Evolutionary conservation across 2,797 vertebrate genomes (phyloP), one percentile per base, ranked within the genome.

Genomic region (Platalea minor): DNA sequence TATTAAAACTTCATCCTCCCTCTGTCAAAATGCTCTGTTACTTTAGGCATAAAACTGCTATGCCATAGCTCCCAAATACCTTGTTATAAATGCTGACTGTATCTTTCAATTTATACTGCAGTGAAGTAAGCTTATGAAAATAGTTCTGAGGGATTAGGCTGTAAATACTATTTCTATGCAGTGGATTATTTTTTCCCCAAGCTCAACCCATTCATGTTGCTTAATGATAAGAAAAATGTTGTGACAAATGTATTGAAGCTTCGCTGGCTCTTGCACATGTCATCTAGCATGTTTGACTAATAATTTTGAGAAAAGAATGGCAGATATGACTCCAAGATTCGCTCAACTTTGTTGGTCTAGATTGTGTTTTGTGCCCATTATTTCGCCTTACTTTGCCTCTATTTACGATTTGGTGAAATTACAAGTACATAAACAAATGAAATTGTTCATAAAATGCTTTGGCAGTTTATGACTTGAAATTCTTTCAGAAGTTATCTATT

Each of bases 161-260:
- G 87, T 91, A 93, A 96, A 89, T 93, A 84, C 85, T 95, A 4
- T 95, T 97, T 95, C 89, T 92, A 25, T 93, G 87, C 41, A 91
- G 60, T 93, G 93, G 96, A 96, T 97, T 95, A 95, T 95, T 95
- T 96, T 95, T 91, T 93, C 84, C 94, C 72, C 81, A 80, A 92
- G 91, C 94, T 92, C 89, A 74, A 91, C 53, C 54, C 4, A 10
- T 79, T 93, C 64, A 18, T 93, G 96, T 92, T 86, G 84, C 87
- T 83, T 94, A 96, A 96, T 94, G 90, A 83, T 94, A 89, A 97
- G 87, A 85, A 87, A 81, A 94, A 63, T 75, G 45, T 88, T 94
- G 76, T 76, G 85, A 88, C 89, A 88, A 93, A 91, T 86, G 65
- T 78, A 61, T 24, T 94, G 89, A 94, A 92, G 68, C 73, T 88